Evolutionary conservation across 64 coral and sea anemone species (phyloP).

Genomic region (Orbicella faveolata): DNA sequence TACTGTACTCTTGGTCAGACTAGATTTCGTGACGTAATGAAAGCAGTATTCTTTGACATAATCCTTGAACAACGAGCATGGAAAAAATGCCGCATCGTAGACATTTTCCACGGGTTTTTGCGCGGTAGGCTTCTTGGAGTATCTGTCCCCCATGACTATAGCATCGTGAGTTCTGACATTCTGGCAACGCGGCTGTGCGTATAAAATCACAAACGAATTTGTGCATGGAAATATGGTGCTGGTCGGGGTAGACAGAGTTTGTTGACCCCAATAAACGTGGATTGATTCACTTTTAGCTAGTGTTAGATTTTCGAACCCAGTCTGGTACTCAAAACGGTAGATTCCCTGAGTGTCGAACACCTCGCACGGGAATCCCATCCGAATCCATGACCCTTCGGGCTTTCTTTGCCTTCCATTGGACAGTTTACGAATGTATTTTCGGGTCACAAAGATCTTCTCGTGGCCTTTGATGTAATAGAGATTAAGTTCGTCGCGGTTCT

Average conservation of each 20-base stretch:
- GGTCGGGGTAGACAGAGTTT: constrained; percentile 36
- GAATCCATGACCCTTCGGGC: constrained; percentile 18
- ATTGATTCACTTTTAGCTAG: constrained; percentile 45
- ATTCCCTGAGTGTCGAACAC: constrained; percentile 66
- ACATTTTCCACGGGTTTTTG: constrained; percentile 35
- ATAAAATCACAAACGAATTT: constrained; percentile 47
- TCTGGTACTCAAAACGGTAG: constrained; percentile 76
- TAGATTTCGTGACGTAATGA: constrained; percentile 61
- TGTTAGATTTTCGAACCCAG: constrained; percentile 22
- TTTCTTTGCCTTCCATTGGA: constrained; percentile 63
- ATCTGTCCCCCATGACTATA: constrained; percentile 54
- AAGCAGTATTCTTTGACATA: constrained; percentile 88
- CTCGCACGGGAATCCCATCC: constrained; percentile 77
- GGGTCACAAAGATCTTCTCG: constrained; percentile 58
- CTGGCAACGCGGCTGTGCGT: constrained; percentile 53
- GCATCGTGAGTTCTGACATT: constrained; percentile 34
- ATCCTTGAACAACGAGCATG: constrained; percentile 67
- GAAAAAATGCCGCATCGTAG: constrained; percentile 43
- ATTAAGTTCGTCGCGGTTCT: constrained; percentile 65
- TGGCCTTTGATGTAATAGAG: constrained; percentile 58
- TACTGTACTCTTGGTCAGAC: constrained; percentile 21
- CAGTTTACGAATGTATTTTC: constrained; percentile 75
- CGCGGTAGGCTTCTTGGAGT: constrained; percentile 39
- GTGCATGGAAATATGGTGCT: constrained; percentile 71
- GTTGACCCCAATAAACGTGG: constrained; percentile 56